Evolutionary conservation across 2,797 vertebrate species (phyloP).

Genomic region (Eulemur rubriventer): DNA sequence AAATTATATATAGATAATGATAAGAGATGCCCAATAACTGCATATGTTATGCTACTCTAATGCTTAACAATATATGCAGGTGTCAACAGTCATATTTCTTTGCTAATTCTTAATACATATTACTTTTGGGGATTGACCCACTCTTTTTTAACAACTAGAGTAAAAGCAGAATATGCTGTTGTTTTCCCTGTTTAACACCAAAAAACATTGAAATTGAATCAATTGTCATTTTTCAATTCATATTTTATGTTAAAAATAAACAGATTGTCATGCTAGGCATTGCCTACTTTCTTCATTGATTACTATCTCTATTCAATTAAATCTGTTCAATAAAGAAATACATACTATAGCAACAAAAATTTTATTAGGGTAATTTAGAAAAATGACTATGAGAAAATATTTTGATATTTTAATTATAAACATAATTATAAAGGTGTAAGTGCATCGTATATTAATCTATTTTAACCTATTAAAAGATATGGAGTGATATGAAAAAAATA

Average conservation of each 20-base stretch:
- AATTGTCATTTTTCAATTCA: not conserved
- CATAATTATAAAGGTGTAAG: not conserved
- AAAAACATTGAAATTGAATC: not conserved
- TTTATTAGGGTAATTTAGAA: not conserved
- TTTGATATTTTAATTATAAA: not conserved
- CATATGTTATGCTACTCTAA: constrained; percentile 38
- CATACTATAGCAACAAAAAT: not conserved
- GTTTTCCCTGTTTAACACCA: constrained; percentile 15
- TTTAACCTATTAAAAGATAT: not conserved
- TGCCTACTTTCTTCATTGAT: not conserved
- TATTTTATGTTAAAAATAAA: constrained; percentile 14
- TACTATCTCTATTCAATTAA: not conserved
- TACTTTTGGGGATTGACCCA: constrained; percentile 57
- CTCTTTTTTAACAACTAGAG: constrained; percentile 44
- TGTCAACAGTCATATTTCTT: constrained; percentile 47
- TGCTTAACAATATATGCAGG: constrained; percentile 9
- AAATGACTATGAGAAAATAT: not conserved
- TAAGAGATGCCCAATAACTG: constrained; percentile 67
- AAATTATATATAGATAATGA: not conserved
- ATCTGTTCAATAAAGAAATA: not conserved
- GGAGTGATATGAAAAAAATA: not conserved
- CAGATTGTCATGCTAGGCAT: not conserved
- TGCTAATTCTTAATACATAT: constrained; percentile 26
- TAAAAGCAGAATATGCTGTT: not conserved
- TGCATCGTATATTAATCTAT: not conserved